Base-by-base conservation (phyloP, 2,888 invertebrate genomes). In the Chironomus riparius region DNA sequence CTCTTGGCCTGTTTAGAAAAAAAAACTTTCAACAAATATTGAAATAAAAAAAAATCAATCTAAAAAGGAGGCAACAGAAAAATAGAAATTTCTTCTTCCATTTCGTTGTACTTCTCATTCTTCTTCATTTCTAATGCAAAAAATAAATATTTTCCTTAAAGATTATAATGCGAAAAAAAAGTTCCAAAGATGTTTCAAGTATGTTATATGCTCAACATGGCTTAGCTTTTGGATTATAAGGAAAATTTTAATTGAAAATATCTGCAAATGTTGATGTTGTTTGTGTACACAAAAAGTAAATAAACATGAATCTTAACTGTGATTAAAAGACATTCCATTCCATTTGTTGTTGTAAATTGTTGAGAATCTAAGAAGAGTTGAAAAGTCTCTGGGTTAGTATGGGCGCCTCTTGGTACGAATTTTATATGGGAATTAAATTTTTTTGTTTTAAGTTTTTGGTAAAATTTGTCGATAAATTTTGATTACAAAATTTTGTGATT, bases 1-100 rank as follows among this genome's bases (percentile, higher is more conserved):
- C 70, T 50, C n/a, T 56, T 47, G 38, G 56, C 56, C 50, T 70
- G 70, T 15, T 56, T 56, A 56, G 56, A 56, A 50, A 48, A n/a
- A 48, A 48, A 48, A 38, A 38, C 38, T 38, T 38, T 38, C 38
- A 38, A 38, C 38, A 38, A 38, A 38, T 38, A 38, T 38, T 38
- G 38, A 38, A 38, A 38, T 38, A 38, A 38, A 38, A 38, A 56
- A 56, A 56, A 15, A 15, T 56, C 18, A 56, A 15, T 56, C 56
- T 15, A 38, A 38, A 38, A 38, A 38, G 38, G 38, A 38, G 38
- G 38, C 38, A 38, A 10, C 38, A 38, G 38, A 38, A 38, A 38
- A 38, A 38, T 38, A 38, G 38, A 38, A 38, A 38, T 38, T 56
- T 56, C 18, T 56, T 56, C 56, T 18, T 56, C 56, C n/a, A 56